Evolutionary conservation across 2,797 vertebrate species (phyloP).

Genomic region (Gymnopithys bicolor): DNA sequence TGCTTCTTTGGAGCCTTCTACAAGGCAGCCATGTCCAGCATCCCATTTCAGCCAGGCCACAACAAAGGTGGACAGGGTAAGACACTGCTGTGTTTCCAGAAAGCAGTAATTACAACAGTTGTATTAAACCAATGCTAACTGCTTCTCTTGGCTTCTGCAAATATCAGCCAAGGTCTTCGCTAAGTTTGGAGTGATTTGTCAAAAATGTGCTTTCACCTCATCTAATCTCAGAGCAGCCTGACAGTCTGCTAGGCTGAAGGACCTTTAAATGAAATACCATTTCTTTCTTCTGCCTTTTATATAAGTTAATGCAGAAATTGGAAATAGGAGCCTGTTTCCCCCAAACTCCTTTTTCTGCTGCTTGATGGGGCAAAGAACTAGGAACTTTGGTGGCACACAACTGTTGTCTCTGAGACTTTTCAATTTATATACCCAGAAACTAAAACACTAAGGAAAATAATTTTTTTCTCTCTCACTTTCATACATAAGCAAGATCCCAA

Average conservation of each 20-base stretch:
- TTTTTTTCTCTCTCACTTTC: neutral
- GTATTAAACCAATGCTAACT: neutral
- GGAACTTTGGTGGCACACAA: accelerated
- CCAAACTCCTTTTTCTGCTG: neutral
- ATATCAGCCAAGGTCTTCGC: neutral
- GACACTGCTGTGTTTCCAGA: neutral
- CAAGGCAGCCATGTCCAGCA: neutral
- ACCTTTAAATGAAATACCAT: neutral
- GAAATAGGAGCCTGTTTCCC: neutral
- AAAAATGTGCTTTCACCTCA: neutral
- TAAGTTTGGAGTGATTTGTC: neutral
- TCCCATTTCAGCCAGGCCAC: neutral
- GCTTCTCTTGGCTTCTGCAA: neutral
- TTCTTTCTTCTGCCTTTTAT: neutral
- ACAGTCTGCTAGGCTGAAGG: neutral
- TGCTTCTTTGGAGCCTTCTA: neutral
- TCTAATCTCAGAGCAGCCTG: neutral
- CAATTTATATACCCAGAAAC: neutral
- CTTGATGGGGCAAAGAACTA: neutral
- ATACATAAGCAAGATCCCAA: neutral
- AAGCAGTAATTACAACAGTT: neutral
- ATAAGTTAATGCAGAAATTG: neutral
- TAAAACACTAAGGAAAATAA: neutral
- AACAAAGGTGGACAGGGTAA: neutral
- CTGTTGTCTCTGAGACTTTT: neutral